Percentiles rank a stretch among this genome's conserved stretches.
Evolutionary conservation across 2,888 invertebrate species (phyloP).

Genomic region (Clepsis dumicolana): DNA sequence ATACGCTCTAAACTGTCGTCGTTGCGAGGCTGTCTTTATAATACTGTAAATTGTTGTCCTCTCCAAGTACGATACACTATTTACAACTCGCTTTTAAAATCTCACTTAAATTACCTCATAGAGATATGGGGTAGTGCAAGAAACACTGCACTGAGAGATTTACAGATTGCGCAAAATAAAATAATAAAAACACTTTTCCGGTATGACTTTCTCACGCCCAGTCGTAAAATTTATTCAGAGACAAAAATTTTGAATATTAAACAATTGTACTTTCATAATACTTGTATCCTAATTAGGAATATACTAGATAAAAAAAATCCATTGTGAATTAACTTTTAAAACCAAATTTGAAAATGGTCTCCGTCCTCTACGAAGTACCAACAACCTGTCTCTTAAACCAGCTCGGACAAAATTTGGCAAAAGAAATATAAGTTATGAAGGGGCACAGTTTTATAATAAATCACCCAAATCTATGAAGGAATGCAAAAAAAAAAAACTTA

Average conservation of each 20-base stretch:
- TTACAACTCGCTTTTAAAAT: too few species aligned
- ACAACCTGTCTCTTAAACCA: neutral
- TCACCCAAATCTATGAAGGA: too few species aligned
- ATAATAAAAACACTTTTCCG: constrained; percentile 25
- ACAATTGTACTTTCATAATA: constrained; percentile 16
- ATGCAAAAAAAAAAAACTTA: neutral
- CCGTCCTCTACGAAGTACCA: neutral
- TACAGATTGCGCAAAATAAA: constrained; percentile 23
- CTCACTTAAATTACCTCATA: too few species aligned
- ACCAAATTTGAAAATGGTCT: neutral
- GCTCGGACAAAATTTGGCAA: neutral
- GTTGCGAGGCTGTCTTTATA: neutral
- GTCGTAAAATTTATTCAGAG: neutral
- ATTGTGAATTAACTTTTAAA: neutral
- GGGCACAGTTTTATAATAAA: neutral
- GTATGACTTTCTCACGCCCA: constrained; percentile 20
- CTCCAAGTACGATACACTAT: neutral
- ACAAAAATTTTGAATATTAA: constrained; percentile 13
- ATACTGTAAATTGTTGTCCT: neutral
- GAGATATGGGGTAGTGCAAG: constrained; percentile 3
- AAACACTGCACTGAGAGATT: constrained; percentile 10
- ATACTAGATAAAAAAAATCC: constrained; percentile 9
- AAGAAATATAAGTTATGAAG: neutral
- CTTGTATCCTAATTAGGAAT: constrained; percentile 24
- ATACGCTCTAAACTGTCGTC: constrained; percentile 1